Evolutionary conservation across 1,140 invertebrate genomes (phyloP).

Genomic region (Brachionus calyciflorus): DNA sequence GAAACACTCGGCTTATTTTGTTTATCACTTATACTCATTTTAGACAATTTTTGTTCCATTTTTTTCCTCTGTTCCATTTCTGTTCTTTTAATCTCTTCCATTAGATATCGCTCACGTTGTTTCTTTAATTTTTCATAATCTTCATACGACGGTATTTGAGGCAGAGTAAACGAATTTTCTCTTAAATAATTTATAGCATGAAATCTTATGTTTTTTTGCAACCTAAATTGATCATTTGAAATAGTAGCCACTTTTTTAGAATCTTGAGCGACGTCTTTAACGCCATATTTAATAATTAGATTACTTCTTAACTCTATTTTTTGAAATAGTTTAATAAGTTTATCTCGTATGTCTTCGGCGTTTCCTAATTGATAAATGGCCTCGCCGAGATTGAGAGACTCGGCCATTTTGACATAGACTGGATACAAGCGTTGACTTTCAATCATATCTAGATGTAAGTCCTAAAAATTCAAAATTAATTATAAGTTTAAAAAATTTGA

Average conservation of each 20-base stretch:
- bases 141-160: constrained; percentile 10
- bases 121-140: constrained; percentile 7
- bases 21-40: neutral
- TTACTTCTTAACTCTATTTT: constrained; percentile 72
- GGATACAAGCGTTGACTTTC: constrained; percentile 73
- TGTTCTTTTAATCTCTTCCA: neutral
- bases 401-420: constrained; percentile 79
- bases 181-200: constrained; percentile 32
- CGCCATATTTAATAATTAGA: neutral
- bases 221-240: constrained; percentile 7
- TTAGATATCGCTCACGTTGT: neutral
- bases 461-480: constrained; percentile 57
- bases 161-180: constrained; percentile 27
- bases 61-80: constrained; percentile 27
- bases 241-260: neutral
- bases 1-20: neutral
- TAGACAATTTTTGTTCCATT: neutral
- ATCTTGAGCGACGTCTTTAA: neutral
- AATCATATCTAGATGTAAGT: constrained; percentile 69
- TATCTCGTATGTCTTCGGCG: constrained; percentile 74
- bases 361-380: constrained; percentile 77
- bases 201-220: constrained; percentile 34
- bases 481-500: neutral
- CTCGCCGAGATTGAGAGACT: constrained; percentile 77
- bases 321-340: constrained; percentile 80